A percentile compares a stretch with the other conserved stretches of the same genome.
Conservation (phyloP, 2,888 invertebrate species). For the Bellardia pandia region DNA sequence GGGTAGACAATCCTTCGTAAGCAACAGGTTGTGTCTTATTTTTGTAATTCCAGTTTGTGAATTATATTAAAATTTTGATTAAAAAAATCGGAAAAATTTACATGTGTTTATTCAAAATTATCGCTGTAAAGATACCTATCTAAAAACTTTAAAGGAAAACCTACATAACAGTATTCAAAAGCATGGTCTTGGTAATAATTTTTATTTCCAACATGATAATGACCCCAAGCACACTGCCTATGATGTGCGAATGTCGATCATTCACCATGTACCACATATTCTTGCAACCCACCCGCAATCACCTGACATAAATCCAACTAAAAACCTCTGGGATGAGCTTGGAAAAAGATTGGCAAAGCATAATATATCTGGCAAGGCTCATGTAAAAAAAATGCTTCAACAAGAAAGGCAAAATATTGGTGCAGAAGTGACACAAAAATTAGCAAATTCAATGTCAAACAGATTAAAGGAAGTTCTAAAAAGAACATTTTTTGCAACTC, state of each 20-base stretch:
- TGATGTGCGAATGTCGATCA: background rate
- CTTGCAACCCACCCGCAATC: background rate
- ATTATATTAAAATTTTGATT: no score
- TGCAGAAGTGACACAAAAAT: conserved; percentile 3
- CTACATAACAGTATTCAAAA: no score
- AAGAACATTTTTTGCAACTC: background rate
- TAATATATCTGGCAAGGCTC: background rate
- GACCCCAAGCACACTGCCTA: conserved; percentile 10
- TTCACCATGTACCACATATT: conserved; percentile 11
- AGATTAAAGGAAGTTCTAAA: conserved; percentile 12
- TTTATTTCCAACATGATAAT: conserved; percentile 16
- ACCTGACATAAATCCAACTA: background rate
- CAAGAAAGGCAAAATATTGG: conserved; percentile 23
- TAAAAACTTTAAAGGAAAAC: no score
- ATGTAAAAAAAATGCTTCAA: conserved; percentile 10
- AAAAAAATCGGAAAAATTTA: no score
- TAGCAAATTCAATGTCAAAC: conserved; percentile 23
- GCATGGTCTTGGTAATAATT: background rate
- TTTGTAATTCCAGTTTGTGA: no score
- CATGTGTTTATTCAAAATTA: no score
- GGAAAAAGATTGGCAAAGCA: background rate
- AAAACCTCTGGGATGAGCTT: conserved; percentile 1
- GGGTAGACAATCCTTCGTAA: no score
- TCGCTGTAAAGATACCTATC: no score
- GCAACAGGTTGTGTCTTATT: no score